These are phyloP conservation scores for Chirona hameri DNA, from an alignment of 2,888 invertebrate genomes.

Conservation along the genomic window DNA sequence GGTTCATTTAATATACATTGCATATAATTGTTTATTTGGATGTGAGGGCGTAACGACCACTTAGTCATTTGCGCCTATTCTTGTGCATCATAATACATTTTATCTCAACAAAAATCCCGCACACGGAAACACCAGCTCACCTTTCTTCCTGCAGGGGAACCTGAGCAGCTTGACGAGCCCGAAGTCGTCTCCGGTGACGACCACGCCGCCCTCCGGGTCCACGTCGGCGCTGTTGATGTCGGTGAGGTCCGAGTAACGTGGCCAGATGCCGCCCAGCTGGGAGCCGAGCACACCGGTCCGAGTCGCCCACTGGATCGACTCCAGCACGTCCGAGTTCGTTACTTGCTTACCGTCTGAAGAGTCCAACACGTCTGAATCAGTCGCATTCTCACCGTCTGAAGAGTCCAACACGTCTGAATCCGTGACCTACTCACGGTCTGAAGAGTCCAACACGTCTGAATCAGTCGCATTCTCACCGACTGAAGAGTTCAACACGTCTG, in stretches of 20 bases:
- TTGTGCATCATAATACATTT: no score
- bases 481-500: conserved; percentile 3
- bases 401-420: conserved; percentile 7
- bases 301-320: conserved; percentile 45
- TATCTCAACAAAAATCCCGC: no score
- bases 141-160: conserved; percentile 47
- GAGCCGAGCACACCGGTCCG: conserved; percentile 49
- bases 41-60: no score
- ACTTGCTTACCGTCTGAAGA: background rate
- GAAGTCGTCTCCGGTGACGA: conserved; percentile 51
- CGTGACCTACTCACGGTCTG: background rate
- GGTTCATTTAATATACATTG: no score
- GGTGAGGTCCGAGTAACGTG: conserved; percentile 49
- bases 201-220: conserved; percentile 44
- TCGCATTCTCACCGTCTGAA: no score
- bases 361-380: background rate
- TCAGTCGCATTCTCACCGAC: no score
- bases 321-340: conserved; percentile 2
- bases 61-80: no score
- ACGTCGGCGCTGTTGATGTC: conserved; percentile 49
- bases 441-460: background rate
- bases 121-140: conserved; percentile 39
- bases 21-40: no score
- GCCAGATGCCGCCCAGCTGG: conserved; percentile 49
- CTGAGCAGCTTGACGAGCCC: conserved; percentile 50